Conservation (phyloP, 2,888 invertebrate genomes). For the Dynastes tityus region DNA sequence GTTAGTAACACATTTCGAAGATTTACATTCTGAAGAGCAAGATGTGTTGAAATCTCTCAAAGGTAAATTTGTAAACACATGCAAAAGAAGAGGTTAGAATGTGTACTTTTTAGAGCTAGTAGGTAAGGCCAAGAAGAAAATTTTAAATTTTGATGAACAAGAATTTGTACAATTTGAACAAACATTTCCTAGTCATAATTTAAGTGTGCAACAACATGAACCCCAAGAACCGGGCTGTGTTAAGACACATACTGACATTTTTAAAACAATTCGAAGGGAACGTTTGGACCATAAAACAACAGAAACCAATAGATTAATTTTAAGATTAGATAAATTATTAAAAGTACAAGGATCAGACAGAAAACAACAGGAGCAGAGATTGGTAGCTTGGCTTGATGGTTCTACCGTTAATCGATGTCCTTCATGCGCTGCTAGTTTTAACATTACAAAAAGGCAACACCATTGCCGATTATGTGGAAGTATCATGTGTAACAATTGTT, state of each 20-base stretch:
- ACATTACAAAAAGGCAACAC: conserved; percentile 91
- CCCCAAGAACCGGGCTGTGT: conserved; percentile 79
- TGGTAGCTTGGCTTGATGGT: conserved; percentile 96
- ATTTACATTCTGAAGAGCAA: conserved; percentile 89
- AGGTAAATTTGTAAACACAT: conserved; percentile 70
- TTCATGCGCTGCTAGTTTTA: conserved; percentile 91
- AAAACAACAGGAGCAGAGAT: conserved; percentile 82
- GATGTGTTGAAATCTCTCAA: conserved; percentile 86
- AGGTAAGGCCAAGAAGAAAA: conserved; percentile 92
- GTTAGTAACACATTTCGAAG: conserved; percentile 91
- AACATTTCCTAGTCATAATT: conserved; percentile 56
- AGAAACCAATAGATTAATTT: conserved; percentile 96
- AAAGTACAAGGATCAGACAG: conserved; percentile 81
- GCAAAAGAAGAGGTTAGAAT: conserved; percentile 23
- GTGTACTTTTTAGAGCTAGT: conserved; percentile 74
- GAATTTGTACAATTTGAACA: conserved; percentile 76
- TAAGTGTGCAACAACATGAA: conserved; percentile 23
- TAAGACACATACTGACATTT: conserved; percentile 82
- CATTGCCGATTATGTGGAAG: conserved; percentile 97
- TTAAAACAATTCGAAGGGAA: conserved; percentile 78
- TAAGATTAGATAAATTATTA: conserved; percentile 92
- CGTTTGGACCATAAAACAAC: conserved; percentile 91
- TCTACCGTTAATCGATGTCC: conserved; percentile 92
- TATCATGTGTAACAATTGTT: conserved; percentile 94
- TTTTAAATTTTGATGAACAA: conserved; percentile 82